A percentile compares a stretch with the other conserved stretches of the same genome.
Evolutionary conservation across 2,888 invertebrate genomes (phyloP).

Genomic region (Clitarchus hookeri): DNA sequence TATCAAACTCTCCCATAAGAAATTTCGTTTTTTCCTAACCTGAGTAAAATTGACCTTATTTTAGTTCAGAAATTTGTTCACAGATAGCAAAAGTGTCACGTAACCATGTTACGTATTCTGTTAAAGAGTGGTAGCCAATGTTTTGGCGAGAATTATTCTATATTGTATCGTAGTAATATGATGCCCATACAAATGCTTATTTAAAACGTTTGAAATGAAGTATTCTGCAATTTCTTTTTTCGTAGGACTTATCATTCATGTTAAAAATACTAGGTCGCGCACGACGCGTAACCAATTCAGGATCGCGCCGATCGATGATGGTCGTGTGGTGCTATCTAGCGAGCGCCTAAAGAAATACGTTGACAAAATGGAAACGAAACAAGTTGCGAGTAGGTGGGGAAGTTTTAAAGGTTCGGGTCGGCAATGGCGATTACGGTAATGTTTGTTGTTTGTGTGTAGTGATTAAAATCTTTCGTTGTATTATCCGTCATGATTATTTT

Average conservation of each 20-base stretch:
- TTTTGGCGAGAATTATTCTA: too few species aligned
- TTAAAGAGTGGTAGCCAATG: too few species aligned
- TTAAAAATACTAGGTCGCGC: too few species aligned
- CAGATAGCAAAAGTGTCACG: not conserved
- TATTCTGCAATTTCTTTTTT: too few species aligned
- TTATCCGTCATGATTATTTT: conserved; percentile 57
- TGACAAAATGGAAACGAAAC: conserved; percentile 5
- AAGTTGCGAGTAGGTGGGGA: conserved; percentile 1
- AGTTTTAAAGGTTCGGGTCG: conserved; percentile 32
- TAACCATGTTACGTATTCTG: not conserved
- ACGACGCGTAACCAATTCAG: too few species aligned
- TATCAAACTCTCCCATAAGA: too few species aligned
- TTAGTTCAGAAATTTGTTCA: not conserved
- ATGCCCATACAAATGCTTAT: too few species aligned
- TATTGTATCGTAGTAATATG: too few species aligned
- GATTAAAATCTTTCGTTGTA: conserved; percentile 30
- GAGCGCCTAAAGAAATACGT: not conserved
- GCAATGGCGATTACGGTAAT: conserved; percentile 34
- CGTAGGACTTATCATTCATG: too few species aligned
- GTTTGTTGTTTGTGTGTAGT: conserved; percentile 30
- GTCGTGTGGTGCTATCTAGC: not conserved
- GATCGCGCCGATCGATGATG: not conserved
- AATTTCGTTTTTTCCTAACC: too few species aligned
- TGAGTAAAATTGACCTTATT: too few species aligned
- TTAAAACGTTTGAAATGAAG: too few species aligned